These are phyloP conservation scores for Macquaria ambigua DNA, from an alignment of 2,113 vertebrate genomes.

Conservation along the genomic window DNA sequence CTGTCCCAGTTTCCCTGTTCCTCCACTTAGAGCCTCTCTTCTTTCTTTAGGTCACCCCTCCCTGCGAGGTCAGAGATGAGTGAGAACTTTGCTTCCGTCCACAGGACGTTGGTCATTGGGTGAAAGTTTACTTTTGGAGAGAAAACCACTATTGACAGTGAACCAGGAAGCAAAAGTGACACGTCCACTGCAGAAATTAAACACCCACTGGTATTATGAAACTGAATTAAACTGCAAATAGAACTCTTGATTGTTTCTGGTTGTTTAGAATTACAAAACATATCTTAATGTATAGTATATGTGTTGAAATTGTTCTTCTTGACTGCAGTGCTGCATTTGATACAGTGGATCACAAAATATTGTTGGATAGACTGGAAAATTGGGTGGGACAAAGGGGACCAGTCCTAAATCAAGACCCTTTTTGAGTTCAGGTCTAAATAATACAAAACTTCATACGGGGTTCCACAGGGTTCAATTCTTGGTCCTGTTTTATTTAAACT, in stretches of 20 bases:
- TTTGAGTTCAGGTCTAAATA: not conserved
- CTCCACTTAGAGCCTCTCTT: not conserved
- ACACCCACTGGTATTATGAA: not conserved
- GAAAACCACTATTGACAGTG: not conserved
- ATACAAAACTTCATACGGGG: not conserved
- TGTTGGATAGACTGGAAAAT: not conserved
- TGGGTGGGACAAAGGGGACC: not conserved
- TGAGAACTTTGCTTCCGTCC: not conserved
- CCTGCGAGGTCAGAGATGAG: not conserved
- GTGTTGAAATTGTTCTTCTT: not conserved
- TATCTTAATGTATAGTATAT: not conserved
- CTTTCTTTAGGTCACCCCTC: not conserved
- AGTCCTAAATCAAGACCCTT: not conserved
- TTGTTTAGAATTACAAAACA: not conserved
- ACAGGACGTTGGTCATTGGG: not conserved
- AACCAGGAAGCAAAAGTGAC: not conserved
- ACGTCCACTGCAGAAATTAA: not conserved
- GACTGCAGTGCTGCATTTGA: not conserved
- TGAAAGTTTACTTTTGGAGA: not conserved
- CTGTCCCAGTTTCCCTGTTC: not conserved
- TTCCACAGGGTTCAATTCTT: not conserved
- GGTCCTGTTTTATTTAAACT: not conserved
- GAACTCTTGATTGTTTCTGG: not conserved
- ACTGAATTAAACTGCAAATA: not conserved
- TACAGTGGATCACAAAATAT: not conserved